These are phyloP conservation scores for Hyposmocoma kahamanoa DNA, from an alignment of 1,140 invertebrate species.

Conservation along the genomic window DNA sequence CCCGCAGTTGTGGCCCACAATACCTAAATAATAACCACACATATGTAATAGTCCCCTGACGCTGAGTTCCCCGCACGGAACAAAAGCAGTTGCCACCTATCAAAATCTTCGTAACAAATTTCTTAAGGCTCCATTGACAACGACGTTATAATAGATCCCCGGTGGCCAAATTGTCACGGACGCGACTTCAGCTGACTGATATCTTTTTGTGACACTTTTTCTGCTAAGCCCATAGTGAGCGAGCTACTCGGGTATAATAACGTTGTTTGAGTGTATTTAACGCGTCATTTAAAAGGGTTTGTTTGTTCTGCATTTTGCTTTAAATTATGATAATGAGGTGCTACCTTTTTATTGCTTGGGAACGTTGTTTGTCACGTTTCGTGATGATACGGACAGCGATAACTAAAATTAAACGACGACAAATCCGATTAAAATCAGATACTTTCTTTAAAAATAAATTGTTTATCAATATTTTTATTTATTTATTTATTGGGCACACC, in stretches of 20 bases:
- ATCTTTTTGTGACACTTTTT: conserved; percentile 49
- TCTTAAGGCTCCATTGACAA: conserved; percentile 53
- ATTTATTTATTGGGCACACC: no score
- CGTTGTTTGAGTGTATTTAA: conserved; percentile 54
- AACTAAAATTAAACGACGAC: no score
- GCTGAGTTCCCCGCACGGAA: conserved; percentile 6
- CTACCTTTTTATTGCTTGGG: conserved; percentile 16
- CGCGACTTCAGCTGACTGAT: conserved; percentile 41
- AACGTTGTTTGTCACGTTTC: no score
- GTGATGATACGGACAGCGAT: no score
- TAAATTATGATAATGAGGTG: conserved; percentile 51
- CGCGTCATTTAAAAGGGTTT: conserved; percentile 54
- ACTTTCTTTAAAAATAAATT: no score
- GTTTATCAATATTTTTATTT: no score
- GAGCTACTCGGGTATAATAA: conserved; percentile 49
- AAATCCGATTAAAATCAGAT: no score
- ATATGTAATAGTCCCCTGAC: conserved; percentile 21
- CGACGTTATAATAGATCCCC: conserved; percentile 33
- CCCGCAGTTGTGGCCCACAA: conserved; percentile 8
- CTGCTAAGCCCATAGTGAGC: conserved; percentile 25
- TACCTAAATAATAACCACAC: conserved; percentile 21
- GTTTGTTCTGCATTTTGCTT: conserved; percentile 39
- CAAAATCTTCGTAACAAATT: conserved; percentile 60
- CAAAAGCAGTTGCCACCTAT: conserved; percentile 44
- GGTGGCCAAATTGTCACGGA: conserved; percentile 40